These are phyloP conservation scores for Aphidoletes aphidimyza DNA, from an alignment of 2,888 invertebrate genomes.

Conservation along the genomic window DNA sequence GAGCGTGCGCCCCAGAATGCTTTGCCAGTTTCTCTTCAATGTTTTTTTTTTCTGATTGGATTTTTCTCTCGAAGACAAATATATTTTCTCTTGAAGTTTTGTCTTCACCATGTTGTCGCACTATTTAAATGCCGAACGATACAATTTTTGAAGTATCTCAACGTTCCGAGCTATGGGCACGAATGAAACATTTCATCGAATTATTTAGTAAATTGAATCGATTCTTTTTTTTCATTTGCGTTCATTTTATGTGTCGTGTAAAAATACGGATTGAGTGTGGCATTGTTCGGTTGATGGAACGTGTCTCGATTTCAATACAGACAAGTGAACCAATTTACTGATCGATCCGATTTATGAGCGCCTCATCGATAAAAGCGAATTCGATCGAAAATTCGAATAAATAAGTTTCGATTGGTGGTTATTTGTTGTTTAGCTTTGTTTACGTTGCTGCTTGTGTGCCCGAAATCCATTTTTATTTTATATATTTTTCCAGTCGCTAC, in stretches of 20 bases:
- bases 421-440: no score
- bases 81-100: neutral
- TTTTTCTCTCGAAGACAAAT: neutral
- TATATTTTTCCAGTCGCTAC: neutral
- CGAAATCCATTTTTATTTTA: neutral
- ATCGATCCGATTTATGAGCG: neutral
- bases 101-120: neutral
- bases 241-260: no score
- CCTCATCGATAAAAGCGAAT: neutral
- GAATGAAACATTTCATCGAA: conserved; percentile 21
- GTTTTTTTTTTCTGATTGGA: neutral
- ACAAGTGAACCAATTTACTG: neutral
- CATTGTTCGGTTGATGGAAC: neutral
- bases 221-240: neutral
- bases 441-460: neutral
- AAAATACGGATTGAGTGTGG: neutral
- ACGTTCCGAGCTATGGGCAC: neutral
- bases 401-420: neutral
- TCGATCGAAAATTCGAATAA: neutral
- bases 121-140: conserved; percentile 27
- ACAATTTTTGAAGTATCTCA: neutral
- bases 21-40: neutral
- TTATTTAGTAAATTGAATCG: conserved; percentile 5
- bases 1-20: conserved; percentile 29
- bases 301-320: neutral